phyloP scores from a whole-genome alignment of 35 echinoderm and acorn worm species.

The Anneissia japonica region DNA sequence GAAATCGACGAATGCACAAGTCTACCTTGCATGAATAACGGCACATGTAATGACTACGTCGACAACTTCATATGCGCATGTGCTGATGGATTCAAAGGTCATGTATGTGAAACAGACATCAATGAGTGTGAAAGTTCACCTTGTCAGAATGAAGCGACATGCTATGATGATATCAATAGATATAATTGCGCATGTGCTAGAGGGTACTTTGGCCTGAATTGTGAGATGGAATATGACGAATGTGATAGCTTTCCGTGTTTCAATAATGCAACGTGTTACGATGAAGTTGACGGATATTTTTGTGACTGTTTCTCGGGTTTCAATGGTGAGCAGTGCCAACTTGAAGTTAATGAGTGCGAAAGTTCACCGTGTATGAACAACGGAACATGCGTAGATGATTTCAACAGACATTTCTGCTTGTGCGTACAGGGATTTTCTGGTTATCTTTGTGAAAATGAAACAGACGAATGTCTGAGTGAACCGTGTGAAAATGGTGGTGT shows the following conservation, averaged over 20 bases:
- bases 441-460: not conserved
- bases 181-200: slow-evolving; percentile 31
- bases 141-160: not conserved
- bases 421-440: not conserved
- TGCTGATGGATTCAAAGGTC: not conserved
- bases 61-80: not conserved
- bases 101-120: not conserved
- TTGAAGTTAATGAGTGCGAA: not conserved
- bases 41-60: not conserved
- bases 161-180: not conserved
- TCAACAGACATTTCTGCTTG: not conserved
- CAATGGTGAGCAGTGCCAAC: slow-evolving; percentile 7
- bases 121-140: slow-evolving; percentile 1
- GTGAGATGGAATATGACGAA: slow-evolving; percentile 39
- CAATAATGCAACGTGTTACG: slow-evolving; percentile 33
- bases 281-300: slow-evolving; percentile 24
- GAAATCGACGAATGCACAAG: not conserved
- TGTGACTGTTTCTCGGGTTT: slow-evolving; percentile 37
- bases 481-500: not conserved
- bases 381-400: not conserved
- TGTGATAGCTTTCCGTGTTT: slow-evolving; percentile 43
- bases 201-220: slow-evolving; percentile 24
- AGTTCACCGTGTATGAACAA: not conserved
- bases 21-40: not conserved
- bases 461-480: not conserved